These are phyloP conservation scores for Lepidostoma basale DNA, from an alignment of 1,140 invertebrate genomes.

Conservation along the genomic window DNA sequence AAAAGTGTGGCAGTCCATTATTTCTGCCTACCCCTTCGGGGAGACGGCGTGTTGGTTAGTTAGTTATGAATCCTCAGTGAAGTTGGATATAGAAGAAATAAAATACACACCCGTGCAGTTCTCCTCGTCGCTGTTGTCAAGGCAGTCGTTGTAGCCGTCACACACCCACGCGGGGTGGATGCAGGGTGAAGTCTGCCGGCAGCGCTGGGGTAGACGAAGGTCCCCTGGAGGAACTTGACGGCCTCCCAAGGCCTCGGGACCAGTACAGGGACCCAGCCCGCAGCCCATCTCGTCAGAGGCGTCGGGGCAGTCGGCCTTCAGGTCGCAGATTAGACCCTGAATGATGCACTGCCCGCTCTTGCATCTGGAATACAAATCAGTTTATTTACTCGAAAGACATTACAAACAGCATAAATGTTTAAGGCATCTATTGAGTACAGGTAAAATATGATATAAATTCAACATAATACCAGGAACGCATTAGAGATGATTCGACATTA, in stretches of 20 bases:
- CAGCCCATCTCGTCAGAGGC: slow-evolving; percentile 63
- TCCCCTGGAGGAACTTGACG: slow-evolving; percentile 28
- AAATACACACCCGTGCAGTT: slow-evolving; percentile 48
- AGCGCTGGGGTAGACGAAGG: background rate
- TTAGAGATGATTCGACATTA: too few relatives aligned
- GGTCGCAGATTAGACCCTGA: slow-evolving; percentile 70
- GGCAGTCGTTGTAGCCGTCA: slow-evolving; percentile 72
- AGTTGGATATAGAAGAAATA: too few relatives aligned
- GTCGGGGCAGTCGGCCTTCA: slow-evolving; percentile 69
- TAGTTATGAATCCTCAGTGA: too few relatives aligned
- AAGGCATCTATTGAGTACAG: too few relatives aligned
- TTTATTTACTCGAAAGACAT: too few relatives aligned
- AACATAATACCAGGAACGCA: too few relatives aligned
- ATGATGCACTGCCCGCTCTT: slow-evolving; percentile 65
- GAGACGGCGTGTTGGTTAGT: too few relatives aligned
- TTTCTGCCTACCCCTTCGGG: too few relatives aligned
- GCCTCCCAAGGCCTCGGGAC: slow-evolving; percentile 37
- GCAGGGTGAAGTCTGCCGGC: slow-evolving; percentile 46
- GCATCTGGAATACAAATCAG: slow-evolving; percentile 62
- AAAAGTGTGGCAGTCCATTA: too few relatives aligned
- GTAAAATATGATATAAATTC: too few relatives aligned
- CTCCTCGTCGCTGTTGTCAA: slow-evolving; percentile 67
- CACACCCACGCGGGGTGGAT: slow-evolving; percentile 65
- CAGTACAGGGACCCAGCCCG: slow-evolving; percentile 45
- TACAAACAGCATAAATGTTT: too few relatives aligned